Percentiles rank a stretch among this genome's conserved stretches.
These are phyloP conservation scores for Indicator indicator DNA, from an alignment of 2,113 vertebrate species.

Conservation along the genomic window DNA sequence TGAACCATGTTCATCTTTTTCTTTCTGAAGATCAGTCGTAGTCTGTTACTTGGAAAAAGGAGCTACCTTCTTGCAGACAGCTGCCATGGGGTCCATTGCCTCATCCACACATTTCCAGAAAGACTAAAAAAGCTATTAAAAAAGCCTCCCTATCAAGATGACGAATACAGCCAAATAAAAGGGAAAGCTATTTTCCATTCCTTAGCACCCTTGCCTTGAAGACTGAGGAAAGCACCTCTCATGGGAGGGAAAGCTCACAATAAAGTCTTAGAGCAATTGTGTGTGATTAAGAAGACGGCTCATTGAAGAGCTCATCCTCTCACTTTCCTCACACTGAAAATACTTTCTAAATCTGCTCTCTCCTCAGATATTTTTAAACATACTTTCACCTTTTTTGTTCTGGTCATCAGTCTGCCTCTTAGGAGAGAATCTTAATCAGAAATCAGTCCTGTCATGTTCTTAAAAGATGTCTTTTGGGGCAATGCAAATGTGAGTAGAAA, in stretches of 20 bases:
- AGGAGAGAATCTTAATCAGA: background rate
- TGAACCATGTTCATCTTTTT: background rate
- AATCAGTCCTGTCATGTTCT: background rate
- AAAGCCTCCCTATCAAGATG: background rate
- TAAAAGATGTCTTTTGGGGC: background rate
- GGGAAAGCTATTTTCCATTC: background rate
- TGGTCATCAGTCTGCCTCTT: background rate
- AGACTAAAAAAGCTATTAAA: background rate
- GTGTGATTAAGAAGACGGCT: background rate
- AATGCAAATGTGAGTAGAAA: background rate
- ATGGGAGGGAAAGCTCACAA: background rate
- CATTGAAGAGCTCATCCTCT: background rate
- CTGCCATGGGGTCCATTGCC: background rate
- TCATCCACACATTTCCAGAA: background rate
- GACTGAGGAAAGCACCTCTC: background rate
- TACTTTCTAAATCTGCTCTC: background rate
- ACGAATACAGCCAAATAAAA: background rate
- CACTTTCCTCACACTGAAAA: background rate
- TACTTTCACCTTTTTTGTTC: background rate
- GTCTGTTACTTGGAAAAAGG: background rate
- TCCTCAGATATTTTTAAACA: background rate
- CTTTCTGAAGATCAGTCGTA: background rate
- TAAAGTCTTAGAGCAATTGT: background rate
- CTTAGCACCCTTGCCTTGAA: background rate
- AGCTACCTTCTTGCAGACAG: background rate